Evolutionary conservation across 2,113 vertebrate genomes (phyloP), one percentile per base, ranked within the genome.

Genomic region (Marmota monax): DNA sequence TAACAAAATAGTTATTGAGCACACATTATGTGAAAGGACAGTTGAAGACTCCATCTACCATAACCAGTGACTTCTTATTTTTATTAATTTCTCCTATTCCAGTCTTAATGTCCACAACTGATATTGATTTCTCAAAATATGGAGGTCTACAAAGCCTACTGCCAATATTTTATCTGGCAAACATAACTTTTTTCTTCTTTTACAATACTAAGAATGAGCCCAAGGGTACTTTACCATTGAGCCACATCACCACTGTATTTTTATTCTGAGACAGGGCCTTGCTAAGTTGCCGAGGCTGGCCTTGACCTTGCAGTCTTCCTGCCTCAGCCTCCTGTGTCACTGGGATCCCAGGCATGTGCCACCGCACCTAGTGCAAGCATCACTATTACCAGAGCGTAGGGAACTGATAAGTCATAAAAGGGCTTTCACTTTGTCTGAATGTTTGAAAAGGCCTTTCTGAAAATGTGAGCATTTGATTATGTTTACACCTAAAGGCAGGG

Each of bases 1-100:
- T 84, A 53, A 39, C n/a, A 58, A 74, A 80, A 27, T 70, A 67
- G 42, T 84, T 90, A 90, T 10, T 65, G 51, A 77, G 32, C 37
- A 92, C 23, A 11, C 29, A 56, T 32, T 73, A 7, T 83, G 18
- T 45, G 42, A 63, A 93, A 72, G 23, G 20, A 48, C 63, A 39
- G 22, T 37, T 92, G 84, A 73, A 83, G 48, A 73, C 17, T 93
- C 78, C 79, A 16, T 80, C 53, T 82, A 63, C 29, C 29, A 56
- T 77, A 88, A 51, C 61, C 53, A 48, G 8, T 86, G 84, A 95
- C 0, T 29, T 92, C 37, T 97, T 70, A 65, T 85, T 92, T 90
- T 53, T 39, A 34, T 42, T 94, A 61, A 65, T 96, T 95, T 95
- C 85, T 89, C 63, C 96, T 53, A 72, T 97, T 92, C 39, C 56